A percentile compares a stretch with the other conserved stretches of the same genome.
phyloP scores from a whole-genome alignment of 2,888 invertebrate genomes.

The Liposcelis brunnea region DNA sequence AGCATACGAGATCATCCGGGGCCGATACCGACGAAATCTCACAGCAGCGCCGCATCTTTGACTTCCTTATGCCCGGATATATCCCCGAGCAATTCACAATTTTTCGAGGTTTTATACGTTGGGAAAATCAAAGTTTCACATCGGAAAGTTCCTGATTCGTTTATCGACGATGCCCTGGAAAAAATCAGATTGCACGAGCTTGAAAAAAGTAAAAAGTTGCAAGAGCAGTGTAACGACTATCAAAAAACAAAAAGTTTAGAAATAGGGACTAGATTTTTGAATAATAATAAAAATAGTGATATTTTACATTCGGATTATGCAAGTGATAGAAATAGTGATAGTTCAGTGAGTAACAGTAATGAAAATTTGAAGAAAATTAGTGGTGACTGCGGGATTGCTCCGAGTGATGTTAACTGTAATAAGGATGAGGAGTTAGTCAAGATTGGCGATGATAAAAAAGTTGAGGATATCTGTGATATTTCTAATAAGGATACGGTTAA shows the following conservation, averaged over 20 bases:
- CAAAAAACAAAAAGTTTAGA: conserved; percentile 1
- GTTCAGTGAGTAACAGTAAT: no score
- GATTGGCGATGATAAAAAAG: no score
- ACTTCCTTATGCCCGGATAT: conserved; percentile 59
- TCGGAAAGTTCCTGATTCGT: conserved; percentile 67
- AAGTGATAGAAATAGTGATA: no score
- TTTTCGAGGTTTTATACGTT: conserved; percentile 80
- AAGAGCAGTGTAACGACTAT: background rate
- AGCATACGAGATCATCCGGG: conserved; percentile 6
- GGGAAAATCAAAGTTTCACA: conserved; percentile 81
- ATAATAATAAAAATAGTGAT: no score
- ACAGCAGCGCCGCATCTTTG: conserved; percentile 44
- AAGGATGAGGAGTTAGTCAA: no score
- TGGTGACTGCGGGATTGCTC: background rate
- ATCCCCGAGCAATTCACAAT: conserved; percentile 72
- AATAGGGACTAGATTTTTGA: conserved; percentile 2
- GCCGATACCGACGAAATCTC: conserved; percentile 21
- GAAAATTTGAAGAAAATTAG: background rate
- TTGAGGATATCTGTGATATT: no score
- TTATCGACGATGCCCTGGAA: conserved; percentile 78
- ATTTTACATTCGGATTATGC: no score
- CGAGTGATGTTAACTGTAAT: background rate
- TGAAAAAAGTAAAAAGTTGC: conserved; percentile 35
- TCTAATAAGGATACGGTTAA: background rate
- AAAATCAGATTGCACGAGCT: conserved; percentile 67